Evolutionary conservation across 1,140 invertebrate genomes (phyloP), one percentile per base, ranked within the genome.

Genomic region (Scaptodrosophila lebanonensis): DNA sequence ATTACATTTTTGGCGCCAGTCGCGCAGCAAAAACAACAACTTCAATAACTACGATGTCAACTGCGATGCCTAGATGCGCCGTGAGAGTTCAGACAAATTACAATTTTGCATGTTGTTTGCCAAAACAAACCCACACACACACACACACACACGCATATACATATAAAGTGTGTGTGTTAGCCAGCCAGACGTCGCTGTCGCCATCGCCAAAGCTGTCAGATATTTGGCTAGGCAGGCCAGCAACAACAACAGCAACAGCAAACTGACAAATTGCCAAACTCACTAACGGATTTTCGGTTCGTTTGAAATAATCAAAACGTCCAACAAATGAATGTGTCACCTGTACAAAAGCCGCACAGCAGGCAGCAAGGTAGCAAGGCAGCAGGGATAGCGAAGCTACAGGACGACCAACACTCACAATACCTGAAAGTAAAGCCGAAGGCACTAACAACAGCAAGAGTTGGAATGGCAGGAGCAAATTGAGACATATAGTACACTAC

Each of bases 311-410:
- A 82, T 82, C 66, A 82, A 82, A 70, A 68, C 40, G 48, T 4
- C 47, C 65, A 66, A 63, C 66, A 79, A 82, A 70, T 70, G 75
- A 70, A 82, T 75, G 56, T 82, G 75, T 82, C 75, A 82, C 48
- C 58, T 67, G 72, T 60, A 60, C 66, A 70, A 56, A 70, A 59
- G 51, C 44, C 33, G 32, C 61, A 67, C 47, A 65, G 33, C 33
- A 12, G 9, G 15, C 17, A 20, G 12, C 1, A 25, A 33, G 1
- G 16, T 13, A 25, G 12, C 6, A 11, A 30, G 18, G 18, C 20
- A 29, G 29, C 15, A 12, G 20, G 15, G 5, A 18, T 25, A 18
- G n/a, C 49, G 38, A 20, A 38, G 43, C 50, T 51, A 30, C 40
- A 59, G 57, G 20, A 42, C 35, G n/a, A 25, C 12, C 20, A 17